Base-by-base conservation (phyloP, 2,888 invertebrate genomes). In the Lasioglossum vierecki region DNA sequence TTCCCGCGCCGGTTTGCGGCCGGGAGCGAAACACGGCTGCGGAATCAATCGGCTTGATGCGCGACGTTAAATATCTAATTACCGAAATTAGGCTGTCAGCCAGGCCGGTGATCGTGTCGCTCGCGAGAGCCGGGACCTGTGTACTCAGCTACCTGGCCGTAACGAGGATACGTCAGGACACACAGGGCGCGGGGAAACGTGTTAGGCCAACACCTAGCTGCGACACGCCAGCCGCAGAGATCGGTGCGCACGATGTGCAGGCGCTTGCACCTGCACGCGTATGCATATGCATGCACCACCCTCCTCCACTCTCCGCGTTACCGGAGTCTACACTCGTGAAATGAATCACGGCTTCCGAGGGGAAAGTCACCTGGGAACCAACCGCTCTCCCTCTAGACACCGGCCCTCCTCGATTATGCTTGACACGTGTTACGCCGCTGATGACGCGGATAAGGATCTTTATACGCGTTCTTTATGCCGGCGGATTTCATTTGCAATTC, bases 51-150 rank as follows among this genome's bases (percentile, higher is more conserved):
- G 75, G 41, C 76, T 53, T 79, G 80, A 82, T 79, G 81, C 53
- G 18, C 63, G 74, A 75, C 72, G 76, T 88, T 89, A 89, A 89
- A 84, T 89, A 89, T 89, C 89, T 89, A 89, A 89, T 89, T 89
- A 89, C 74, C 75, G 83, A 80, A 85, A 87, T 82, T 80, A 80
- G 80, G 74, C 75, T 70, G 84, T 72, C 71, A 11, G 22, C 18
- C 53, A 44, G 49, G 60, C 26, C n/a, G 76, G 76, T 41, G 83
- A 79, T 78, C 75, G 80, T 53, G 75, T 26, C 53, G 72, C 76
- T 60, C 15, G 75, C 26, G 60, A 26, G 63, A 53, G 35, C 13
- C 53, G 22, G 22, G 53, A 22, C 53, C 35, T 60, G 57, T 66
- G 77, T 78, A 66, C 63, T 77, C 70, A 30, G 53, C 39, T 84